phyloP scores from a whole-genome alignment of 2,113 vertebrate genomes.

The Sialia sialis region DNA sequence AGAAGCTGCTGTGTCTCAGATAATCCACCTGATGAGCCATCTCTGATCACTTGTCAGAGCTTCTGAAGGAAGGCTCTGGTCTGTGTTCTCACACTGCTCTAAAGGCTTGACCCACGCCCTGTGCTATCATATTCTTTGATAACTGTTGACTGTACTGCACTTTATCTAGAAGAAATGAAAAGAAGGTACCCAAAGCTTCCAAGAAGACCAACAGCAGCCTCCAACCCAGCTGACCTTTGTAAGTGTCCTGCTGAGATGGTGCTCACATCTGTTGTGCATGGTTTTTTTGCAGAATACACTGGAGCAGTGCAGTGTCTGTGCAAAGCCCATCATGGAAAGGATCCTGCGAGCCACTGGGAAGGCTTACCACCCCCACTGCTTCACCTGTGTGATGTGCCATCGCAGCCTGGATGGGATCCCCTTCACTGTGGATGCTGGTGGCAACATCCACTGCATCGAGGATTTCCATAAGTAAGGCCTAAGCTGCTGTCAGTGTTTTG shows the following conservation, averaged over 20 bases:
- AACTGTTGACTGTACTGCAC: neutral
- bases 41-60: neutral
- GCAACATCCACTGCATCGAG: conserved; percentile 98
- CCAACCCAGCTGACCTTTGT: neutral
- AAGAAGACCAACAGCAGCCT: neutral
- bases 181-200: neutral
- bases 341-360: conserved; percentile 96
- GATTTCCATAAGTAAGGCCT: conserved; percentile 93
- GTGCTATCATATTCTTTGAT: neutral
- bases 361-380: conserved; percentile 97
- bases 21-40: neutral
- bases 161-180: neutral
- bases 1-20: neutral
- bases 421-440: conserved; percentile 93
- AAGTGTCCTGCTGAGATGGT: neutral
- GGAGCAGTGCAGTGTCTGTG: conserved; percentile 92
- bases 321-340: conserved; percentile 96
- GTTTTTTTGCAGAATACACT: conserved; percentile 85
- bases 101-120: neutral
- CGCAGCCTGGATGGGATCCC: conserved; percentile 97
- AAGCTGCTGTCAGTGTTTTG: neutral
- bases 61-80: neutral
- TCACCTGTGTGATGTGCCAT: conserved; percentile 95
- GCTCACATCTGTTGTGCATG: neutral
- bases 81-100: neutral